phyloP scores from a whole-genome alignment of 2,113 vertebrate genomes.

The Cyanocitta stelleri region DNA sequence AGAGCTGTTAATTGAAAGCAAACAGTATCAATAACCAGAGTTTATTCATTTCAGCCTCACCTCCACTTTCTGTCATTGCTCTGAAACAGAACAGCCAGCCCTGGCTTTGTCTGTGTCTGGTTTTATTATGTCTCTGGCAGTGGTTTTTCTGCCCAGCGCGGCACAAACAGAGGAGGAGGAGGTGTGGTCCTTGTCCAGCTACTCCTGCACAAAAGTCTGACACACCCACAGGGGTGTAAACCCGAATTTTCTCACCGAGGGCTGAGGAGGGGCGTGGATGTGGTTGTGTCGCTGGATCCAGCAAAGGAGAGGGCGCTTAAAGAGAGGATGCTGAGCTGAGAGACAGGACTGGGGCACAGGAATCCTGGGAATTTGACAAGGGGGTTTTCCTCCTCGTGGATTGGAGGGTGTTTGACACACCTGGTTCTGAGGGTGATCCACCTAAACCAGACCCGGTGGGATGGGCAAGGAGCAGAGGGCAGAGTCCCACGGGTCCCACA shows the following conservation, averaged over 20 bases:
- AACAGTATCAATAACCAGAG: rapidly evolving
- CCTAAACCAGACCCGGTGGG: background rate
- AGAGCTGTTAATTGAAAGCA: background rate
- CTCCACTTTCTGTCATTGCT: background rate
- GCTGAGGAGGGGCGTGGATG: background rate
- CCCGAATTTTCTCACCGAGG: rapidly evolving
- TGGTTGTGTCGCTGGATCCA: background rate
- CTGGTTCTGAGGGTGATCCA: background rate
- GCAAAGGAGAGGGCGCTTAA: rapidly evolving
- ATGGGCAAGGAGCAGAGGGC: background rate
- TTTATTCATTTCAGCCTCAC: background rate
- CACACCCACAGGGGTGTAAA: background rate
- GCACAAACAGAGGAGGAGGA: background rate
- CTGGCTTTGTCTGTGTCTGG: background rate
- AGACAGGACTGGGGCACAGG: background rate
- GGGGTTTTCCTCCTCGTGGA: background rate
- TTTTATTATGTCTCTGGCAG: background rate
- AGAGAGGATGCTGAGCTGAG: background rate
- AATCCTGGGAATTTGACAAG: background rate
- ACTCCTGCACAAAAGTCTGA: background rate
- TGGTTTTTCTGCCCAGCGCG: background rate
- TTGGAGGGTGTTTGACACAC: background rate
- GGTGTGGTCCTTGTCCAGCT: background rate
- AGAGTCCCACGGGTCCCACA: background rate
- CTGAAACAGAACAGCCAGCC: background rate